These are phyloP conservation scores for Diachasma alloeum DNA, from an alignment of 1,140 invertebrate species.

Conservation along the genomic window DNA sequence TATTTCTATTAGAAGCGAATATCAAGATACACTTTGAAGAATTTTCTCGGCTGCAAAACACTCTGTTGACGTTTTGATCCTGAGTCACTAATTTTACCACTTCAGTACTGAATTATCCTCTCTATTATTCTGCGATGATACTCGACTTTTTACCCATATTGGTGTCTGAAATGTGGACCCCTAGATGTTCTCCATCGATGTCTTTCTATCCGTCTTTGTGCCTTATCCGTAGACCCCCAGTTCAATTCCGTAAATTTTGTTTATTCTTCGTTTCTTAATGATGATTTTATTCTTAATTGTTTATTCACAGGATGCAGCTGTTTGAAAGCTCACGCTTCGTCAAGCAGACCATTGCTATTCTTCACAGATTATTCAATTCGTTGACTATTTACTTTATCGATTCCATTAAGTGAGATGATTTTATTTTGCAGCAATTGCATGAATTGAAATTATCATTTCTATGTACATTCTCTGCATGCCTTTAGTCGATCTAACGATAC, in stretches of 20 bases:
- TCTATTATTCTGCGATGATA: constrained; percentile 12
- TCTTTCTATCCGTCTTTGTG: background rate
- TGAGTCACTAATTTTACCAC: constrained; percentile 13
- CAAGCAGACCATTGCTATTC: background rate
- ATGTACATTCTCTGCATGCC: background rate
- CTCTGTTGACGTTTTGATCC: background rate
- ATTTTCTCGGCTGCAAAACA: too few species aligned
- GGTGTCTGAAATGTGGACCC: constrained; percentile 1
- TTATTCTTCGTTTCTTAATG: background rate
- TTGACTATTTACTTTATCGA: constrained; percentile 18
- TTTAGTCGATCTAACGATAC: constrained; percentile 4
- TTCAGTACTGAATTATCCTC: constrained; percentile 12
- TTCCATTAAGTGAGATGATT: constrained; percentile 23
- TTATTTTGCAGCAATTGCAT: constrained; percentile 46
- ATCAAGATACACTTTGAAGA: too few species aligned
- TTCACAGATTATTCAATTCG: constrained; percentile 3
- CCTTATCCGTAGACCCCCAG: constrained; percentile 4
- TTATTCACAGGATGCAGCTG: background rate
- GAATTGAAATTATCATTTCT: constrained; percentile 30
- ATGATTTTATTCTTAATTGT: background rate
- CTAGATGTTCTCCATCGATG: background rate
- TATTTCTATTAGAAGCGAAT: too few species aligned
- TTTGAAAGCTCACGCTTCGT: constrained; percentile 2
- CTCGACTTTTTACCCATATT: constrained; percentile 8
- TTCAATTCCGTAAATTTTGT: constrained; percentile 4